Evolutionary conservation across 2,113 vertebrate genomes (phyloP).

Genomic region (Sclerurus mexicanus): DNA sequence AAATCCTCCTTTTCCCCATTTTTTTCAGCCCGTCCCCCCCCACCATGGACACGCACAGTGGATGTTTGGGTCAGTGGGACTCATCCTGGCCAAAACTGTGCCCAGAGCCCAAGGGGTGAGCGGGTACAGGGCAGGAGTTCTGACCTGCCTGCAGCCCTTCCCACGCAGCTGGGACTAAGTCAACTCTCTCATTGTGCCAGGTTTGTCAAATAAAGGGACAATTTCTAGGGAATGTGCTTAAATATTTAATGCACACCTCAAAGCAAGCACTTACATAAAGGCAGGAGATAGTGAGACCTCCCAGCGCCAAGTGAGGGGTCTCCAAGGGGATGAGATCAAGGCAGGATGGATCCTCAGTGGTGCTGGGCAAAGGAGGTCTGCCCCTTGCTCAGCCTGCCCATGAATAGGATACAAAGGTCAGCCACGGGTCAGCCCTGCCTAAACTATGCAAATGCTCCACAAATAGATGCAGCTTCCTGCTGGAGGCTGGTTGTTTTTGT

Average conservation of each 20-base stretch:
- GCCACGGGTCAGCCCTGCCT: background rate
- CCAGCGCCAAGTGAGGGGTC: rapidly evolving
- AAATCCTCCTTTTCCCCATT: background rate
- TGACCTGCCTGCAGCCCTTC: background rate
- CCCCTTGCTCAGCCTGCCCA: background rate
- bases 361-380: background rate
- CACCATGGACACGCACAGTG: rapidly evolving
- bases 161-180: rapidly evolving
- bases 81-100: background rate
- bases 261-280: background rate
- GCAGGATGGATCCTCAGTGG: background rate
- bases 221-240: background rate
- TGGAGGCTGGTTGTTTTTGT: background rate
- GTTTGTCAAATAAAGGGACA: background rate
- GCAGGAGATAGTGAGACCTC: background rate
- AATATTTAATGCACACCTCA: background rate
- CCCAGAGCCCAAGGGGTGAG: background rate
- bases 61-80: background rate
- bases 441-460: background rate
- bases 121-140: background rate
- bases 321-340: background rate
- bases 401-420: background rate
- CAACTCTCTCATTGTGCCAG: background rate
- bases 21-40: background rate
- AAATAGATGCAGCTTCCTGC: background rate